Base-by-base conservation (phyloP, 1,140 invertebrate species). In the Scaptomyza graminum region DNA sequence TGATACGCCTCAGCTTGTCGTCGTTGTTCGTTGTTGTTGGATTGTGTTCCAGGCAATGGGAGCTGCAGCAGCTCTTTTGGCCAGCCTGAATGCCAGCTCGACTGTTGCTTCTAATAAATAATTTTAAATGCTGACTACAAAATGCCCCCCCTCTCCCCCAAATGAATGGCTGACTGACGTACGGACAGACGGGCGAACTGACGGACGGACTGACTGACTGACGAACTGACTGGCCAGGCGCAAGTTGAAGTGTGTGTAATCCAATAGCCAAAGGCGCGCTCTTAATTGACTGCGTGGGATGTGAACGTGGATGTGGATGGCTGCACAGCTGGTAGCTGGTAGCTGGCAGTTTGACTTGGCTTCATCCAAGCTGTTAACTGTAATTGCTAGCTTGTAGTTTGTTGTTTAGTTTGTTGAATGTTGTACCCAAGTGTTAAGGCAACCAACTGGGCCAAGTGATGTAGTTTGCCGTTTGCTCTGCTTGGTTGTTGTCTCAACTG, bases 91-190 rank as follows among this genome's bases (percentile, higher is more conserved):
- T 31, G 69, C 47, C 74, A 69, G 67, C 61, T 51, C 57, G 77
- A 73, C 81, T 85, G 81, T 85, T 87, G 81, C 81, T 75, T 87
- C 82, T 78, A 87, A 85, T 85, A 85, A 85, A 85, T 85, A 78
- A 82, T 87, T 87, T 85, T 87, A 85, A 85, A 87, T 85, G 82
- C 82, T 87, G 82, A 82, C 82, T 68, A 78, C 78, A 76, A 83
- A 80, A 68, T 54, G 34, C 25, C 22, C 18, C 46, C 34, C 39
- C 46, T 22, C 39, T 3, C 18, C 18, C 18, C 18, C 18, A 22
- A 22, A 15, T 54, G 64, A 44, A 47, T 44, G 57, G 55, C 39
- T 60, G 65, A 6, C 39, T 15, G 25, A 43, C 25, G 7, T 37
- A 11, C 39, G 22, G 47, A 37, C 57, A 8, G 13, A 18, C 25